phyloP scores from a whole-genome alignment of 2,797 vertebrate genomes.

The Mus minutoides region DNA sequence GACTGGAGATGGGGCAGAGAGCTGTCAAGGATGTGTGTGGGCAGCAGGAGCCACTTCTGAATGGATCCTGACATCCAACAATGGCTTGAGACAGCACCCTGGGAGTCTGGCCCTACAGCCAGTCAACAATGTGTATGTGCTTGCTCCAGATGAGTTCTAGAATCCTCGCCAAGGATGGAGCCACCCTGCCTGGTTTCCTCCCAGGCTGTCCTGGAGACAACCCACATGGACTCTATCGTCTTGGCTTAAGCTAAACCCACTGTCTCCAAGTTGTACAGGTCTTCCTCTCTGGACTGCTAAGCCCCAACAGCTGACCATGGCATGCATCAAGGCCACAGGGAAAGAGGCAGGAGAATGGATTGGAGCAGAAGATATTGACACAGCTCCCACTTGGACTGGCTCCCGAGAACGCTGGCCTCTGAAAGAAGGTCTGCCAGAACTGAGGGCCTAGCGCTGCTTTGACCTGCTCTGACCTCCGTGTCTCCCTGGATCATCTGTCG shows the following conservation, averaged over 20 bases:
- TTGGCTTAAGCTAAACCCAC: neutral
- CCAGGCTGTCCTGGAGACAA: constrained; percentile 67
- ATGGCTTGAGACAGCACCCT: neutral
- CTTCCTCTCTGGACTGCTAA: neutral
- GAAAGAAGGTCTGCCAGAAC: neutral
- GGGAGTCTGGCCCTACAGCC: neutral
- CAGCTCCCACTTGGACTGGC: neutral
- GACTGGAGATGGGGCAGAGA: neutral
- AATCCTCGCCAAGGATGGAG: constrained; percentile 51
- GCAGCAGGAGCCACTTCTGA: neutral
- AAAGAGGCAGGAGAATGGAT: neutral
- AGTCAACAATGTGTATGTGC: neutral
- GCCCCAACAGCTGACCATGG: neutral
- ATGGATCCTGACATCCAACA: neutral
- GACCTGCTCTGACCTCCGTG: neutral
- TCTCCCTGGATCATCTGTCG: neutral
- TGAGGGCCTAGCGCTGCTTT: neutral
- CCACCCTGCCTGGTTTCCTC: constrained; percentile 19
- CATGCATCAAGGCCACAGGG: neutral
- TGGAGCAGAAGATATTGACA: neutral
- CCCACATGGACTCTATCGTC: constrained; percentile 65
- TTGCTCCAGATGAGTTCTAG: neutral
- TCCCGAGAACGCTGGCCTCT: neutral
- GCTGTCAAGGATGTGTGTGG: neutral
- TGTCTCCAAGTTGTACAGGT: neutral